Percentiles rank a stretch among this genome's conserved stretches.
These are phyloP conservation scores for Perithous albicinctus DNA, from an alignment of 2,888 invertebrate genomes.

Conservation along the genomic window DNA sequence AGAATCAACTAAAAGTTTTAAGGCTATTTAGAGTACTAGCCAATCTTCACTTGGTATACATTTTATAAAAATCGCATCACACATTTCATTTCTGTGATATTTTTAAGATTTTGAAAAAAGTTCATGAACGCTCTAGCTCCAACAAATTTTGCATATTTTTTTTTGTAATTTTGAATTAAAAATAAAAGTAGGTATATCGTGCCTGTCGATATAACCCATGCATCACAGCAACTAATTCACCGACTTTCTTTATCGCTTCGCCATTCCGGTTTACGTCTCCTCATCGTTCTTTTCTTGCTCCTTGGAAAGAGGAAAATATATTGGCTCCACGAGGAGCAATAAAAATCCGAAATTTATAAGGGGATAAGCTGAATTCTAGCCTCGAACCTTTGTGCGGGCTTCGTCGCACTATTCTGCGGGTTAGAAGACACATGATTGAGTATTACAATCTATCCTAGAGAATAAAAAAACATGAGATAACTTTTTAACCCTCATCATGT, in stretches of 20 bases:
- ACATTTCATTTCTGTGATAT: too few species aligned
- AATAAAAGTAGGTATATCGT: neutral
- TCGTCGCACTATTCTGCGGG: conserved; percentile 13
- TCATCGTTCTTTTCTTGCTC: conserved; percentile 34
- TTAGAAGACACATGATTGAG: conserved; percentile 8
- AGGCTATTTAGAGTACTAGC: too few species aligned
- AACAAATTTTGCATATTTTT: too few species aligned
- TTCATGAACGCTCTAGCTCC: too few species aligned
- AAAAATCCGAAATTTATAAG: conserved; percentile 75
- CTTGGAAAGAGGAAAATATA: conserved; percentile 29
- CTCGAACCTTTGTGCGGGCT: conserved; percentile 51
- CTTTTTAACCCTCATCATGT: neutral
- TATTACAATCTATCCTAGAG: neutral
- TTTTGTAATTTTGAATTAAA: neutral
- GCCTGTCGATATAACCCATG: conserved; percentile 24
- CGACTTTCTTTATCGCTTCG: conserved; percentile 49
- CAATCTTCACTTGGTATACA: too few species aligned
- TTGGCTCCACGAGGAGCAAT: conserved; percentile 45
- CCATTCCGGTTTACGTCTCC: conserved; percentile 19
- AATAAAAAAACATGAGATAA: conserved; percentile 4
- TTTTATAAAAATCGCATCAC: too few species aligned
- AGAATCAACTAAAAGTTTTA: too few species aligned
- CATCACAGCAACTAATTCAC: conserved; percentile 52
- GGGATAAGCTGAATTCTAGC: conserved; percentile 72
- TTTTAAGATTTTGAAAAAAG: too few species aligned